These are phyloP conservation scores for Ochropacha duplaris DNA, from an alignment of 2,888 invertebrate species.

Conservation along the genomic window DNA sequence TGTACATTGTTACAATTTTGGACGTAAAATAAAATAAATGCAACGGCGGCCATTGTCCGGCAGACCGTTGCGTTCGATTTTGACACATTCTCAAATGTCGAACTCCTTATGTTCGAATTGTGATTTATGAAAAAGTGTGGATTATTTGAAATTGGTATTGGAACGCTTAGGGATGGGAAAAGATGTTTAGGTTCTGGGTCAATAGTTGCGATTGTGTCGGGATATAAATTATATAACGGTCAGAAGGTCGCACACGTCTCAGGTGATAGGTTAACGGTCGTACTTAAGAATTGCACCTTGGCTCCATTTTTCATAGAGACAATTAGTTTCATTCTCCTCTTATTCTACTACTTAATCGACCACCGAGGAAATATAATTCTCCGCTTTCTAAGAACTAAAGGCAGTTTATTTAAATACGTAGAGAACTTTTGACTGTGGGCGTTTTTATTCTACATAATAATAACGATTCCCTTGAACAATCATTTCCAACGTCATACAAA, in stretches of 20 bases:
- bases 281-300: constrained; percentile 12
- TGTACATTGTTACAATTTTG: constrained; percentile 78
- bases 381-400: not conserved
- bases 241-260: constrained; percentile 71
- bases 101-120: constrained; percentile 66
- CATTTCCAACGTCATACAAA: no score
- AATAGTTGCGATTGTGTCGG: constrained; percentile 62
- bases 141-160: constrained; percentile 46
- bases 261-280: constrained; percentile 68
- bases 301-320: not conserved
- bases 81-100: constrained; percentile 74
- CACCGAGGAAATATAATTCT: not conserved
- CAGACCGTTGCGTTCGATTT: constrained; percentile 69
- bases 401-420: no score
- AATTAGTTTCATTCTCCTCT: not conserved
- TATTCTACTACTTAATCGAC: not conserved
- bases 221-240: constrained; percentile 68
- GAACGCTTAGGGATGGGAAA: constrained; percentile 56
- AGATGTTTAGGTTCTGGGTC: constrained; percentile 74
- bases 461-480: no score
- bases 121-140: constrained; percentile 73
- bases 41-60: constrained; percentile 65
- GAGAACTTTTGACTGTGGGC: no score
- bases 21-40: constrained; percentile 69
- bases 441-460: no score